These are phyloP conservation scores for Mungos mungo DNA, from an alignment of 2,113 vertebrate species.

Conservation along the genomic window DNA sequence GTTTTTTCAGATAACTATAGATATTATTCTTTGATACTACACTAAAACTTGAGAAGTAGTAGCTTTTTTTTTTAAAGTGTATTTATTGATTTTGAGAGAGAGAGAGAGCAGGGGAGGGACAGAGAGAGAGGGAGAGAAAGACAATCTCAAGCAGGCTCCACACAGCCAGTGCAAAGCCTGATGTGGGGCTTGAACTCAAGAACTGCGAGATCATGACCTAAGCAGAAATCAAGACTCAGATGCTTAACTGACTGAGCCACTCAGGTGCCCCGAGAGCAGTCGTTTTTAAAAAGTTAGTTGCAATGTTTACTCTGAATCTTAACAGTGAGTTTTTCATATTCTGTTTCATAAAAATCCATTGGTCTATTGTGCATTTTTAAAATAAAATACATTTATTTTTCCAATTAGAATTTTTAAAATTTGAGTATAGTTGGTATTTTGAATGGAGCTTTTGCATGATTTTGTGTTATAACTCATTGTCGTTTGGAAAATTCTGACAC, in stretches of 20 bases:
- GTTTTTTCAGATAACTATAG: not conserved
- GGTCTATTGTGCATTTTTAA: not conserved
- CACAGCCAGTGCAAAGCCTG: no score
- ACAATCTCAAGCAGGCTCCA: no score
- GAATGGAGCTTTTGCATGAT: not conserved
- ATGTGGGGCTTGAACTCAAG: accelerated
- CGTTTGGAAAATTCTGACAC: not conserved
- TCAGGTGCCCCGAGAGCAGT: not conserved
- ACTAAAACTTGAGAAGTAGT: conserved; percentile 6
- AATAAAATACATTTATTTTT: not conserved
- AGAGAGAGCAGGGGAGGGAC: no score
- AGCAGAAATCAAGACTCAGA: no score
- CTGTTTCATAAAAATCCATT: not conserved
- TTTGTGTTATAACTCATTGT: not conserved
- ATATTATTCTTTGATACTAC: not conserved
- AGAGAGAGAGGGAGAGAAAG: no score
- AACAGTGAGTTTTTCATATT: not conserved
- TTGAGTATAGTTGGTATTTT: not conserved
- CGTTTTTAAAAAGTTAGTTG: not conserved
- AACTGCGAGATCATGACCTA: no score
- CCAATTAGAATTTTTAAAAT: not conserved
- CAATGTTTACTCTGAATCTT: not conserved
- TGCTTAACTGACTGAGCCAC: no score
- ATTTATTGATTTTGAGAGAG: no score
- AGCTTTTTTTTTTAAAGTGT: not conserved